Evolutionary conservation across 2,888 invertebrate genomes (phyloP), one percentile per base, ranked within the genome.

Genomic region (Caenorhabditis panamensis): DNA sequence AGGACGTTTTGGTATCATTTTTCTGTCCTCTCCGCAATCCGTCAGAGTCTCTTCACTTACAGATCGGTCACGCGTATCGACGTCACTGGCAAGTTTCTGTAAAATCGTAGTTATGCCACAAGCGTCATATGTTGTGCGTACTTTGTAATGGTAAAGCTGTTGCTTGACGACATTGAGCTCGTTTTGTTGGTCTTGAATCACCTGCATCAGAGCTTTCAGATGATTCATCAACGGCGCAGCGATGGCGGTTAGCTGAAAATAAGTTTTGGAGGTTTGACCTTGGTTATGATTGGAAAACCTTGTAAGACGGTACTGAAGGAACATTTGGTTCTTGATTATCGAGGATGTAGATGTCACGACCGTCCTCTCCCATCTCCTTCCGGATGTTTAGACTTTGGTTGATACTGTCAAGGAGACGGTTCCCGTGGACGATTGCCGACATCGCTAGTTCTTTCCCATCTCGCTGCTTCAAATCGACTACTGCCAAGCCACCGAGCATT

Each of bases 401-500:
- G 31, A 89, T 89, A 44, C 86, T 87, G 51, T 89, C 89, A 56
- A 88, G 71, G 22, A 91, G 82, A 80, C 91, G 84, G 87, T 91
- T 92, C 86, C 90, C 84, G 72, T 91, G 91, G 16, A 91, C 91
- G 44, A 91, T 90, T 6, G 91, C 87, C 11, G 89, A 87, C 90
- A 89, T 88, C 41, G 88, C 90, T 51, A 89, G 79, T 79, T 89
- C 90, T 64, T 86, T 86, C 8, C 86, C 80, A 62, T 87, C 88
- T 22, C 86, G 77, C 62, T 88, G 86, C 66, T 88, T 89, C 51
- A 91, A 78, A 64, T 90, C 94, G 89, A 94, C 95, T 79, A 98
- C 97, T 89, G 95, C 94, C 84, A 95, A 94, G 82, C 96, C 96
- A 93, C 93, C 95, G 95, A 89, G 97, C 96, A 86, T 96, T 96